A percentile compares a stretch with the other conserved stretches of the same genome.
These are phyloP conservation scores for Otocyon megalotis DNA, from an alignment of 2,113 vertebrate species.

Conservation along the genomic window DNA sequence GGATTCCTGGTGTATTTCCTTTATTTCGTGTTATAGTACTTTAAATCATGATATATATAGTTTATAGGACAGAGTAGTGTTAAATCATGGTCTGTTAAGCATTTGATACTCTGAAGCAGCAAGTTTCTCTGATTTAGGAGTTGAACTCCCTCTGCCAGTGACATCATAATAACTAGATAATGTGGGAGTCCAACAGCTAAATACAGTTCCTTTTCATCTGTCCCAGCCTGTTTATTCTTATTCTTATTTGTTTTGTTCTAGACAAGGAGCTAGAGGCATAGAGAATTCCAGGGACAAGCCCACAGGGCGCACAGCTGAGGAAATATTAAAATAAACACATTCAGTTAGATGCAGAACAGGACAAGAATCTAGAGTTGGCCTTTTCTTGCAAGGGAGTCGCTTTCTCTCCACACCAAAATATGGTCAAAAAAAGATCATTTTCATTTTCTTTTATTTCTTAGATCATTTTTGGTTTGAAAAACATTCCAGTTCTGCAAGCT, in stretches of 20 bases:
- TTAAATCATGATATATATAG: not conserved
- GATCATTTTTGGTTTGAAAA: not conserved
- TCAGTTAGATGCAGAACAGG: not conserved
- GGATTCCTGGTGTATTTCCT: not conserved
- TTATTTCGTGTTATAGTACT: not conserved
- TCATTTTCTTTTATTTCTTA: not conserved
- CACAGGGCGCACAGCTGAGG: not conserved
- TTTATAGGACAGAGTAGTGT: not conserved
- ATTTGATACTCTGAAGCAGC: not conserved
- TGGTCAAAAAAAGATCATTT: not conserved
- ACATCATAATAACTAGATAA: not conserved
- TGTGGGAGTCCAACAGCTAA: not conserved
- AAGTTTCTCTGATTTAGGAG: not conserved
- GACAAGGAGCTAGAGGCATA: not conserved
- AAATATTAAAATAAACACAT: not conserved
- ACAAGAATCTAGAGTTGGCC: not conserved
- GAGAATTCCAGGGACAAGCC: not conserved
- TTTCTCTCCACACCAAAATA: not conserved
- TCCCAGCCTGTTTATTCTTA: not conserved
- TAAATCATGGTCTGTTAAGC: not conserved
- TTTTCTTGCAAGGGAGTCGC: not conserved
- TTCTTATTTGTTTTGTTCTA: conserved; percentile 8
- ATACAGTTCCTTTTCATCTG: not conserved
- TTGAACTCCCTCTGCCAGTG: not conserved
- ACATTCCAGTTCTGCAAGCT: not conserved